A percentile compares a stretch with the other conserved stretches of the same genome.
phyloP scores from a whole-genome alignment of 2,888 invertebrate genomes.

The Miltochrista miniata region DNA sequence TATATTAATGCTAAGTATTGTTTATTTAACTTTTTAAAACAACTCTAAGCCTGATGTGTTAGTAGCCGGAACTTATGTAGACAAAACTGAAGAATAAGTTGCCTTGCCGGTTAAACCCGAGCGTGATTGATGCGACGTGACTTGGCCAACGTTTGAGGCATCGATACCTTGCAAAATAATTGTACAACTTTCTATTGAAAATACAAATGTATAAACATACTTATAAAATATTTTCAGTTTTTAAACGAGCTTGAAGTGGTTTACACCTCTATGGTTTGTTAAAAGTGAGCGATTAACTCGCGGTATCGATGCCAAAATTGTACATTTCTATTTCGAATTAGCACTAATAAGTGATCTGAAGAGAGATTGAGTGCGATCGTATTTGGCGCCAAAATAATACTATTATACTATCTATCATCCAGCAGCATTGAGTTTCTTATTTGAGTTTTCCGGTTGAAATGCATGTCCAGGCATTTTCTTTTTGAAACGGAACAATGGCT shows the following conservation, averaged over 20 bases:
- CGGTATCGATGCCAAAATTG: no score
- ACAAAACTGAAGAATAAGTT: background rate
- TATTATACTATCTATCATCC: background rate
- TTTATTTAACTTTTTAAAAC: conserved; percentile 9
- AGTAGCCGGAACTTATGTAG: background rate
- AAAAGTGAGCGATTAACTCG: no score
- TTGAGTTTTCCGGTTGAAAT: background rate
- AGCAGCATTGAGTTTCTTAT: background rate
- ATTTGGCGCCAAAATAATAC: background rate
- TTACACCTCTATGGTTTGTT: no score
- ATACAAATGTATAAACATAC: no score
- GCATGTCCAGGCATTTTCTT: background rate
- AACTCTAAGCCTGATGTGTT: background rate
- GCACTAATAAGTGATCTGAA: background rate
- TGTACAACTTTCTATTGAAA: background rate
- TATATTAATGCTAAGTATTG: conserved; percentile 8
- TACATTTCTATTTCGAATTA: background rate
- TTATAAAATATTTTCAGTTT: no score
- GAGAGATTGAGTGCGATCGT: background rate
- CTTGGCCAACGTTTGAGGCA: background rate
- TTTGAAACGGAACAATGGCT: background rate
- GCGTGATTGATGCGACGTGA: conserved; percentile 1
- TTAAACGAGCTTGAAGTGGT: no score
- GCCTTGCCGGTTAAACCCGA: background rate
- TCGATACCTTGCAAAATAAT: background rate